phyloP scores from a whole-genome alignment of 2,797 vertebrate genomes.

The Girardinus metallicus region DNA sequence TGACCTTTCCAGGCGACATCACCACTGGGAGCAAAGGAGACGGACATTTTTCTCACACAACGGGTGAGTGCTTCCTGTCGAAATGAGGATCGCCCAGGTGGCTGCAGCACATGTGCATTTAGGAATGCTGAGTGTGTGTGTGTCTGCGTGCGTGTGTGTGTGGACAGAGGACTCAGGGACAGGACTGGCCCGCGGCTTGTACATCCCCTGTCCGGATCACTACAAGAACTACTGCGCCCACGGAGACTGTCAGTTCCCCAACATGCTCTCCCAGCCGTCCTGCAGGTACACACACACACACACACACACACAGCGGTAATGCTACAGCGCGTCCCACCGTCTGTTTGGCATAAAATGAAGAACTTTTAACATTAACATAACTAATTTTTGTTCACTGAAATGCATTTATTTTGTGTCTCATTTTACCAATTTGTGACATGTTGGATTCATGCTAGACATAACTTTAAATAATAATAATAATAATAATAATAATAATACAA shows the following conservation, averaged over 20 bases:
- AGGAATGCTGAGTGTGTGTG: conserved; percentile 3
- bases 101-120: not conserved
- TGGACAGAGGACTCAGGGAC: conserved; percentile 76
- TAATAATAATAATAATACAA: not conserved
- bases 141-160: not conserved
- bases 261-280: conserved; percentile 90
- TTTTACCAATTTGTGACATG: not conserved
- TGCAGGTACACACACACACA: conserved; percentile 88
- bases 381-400: not conserved
- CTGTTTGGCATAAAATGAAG: not conserved
- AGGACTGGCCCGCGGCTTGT: conserved; percentile 88
- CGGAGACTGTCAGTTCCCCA: conserved; percentile 95
- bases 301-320: conserved; percentile 15
- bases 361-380: not conserved
- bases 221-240: conserved; percentile 97
- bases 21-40: conserved; percentile 90
- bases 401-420: not conserved
- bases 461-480: not conserved
- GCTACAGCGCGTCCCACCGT: no score
- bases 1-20: conserved; percentile 85
- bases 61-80: conserved; percentile 80
- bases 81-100: not conserved
- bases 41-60: conserved; percentile 91
- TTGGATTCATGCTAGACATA: not conserved
- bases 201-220: conserved; percentile 94